Base-by-base conservation (phyloP, 1,140 invertebrate genomes). In the Geopemphigus sp. region DNA sequence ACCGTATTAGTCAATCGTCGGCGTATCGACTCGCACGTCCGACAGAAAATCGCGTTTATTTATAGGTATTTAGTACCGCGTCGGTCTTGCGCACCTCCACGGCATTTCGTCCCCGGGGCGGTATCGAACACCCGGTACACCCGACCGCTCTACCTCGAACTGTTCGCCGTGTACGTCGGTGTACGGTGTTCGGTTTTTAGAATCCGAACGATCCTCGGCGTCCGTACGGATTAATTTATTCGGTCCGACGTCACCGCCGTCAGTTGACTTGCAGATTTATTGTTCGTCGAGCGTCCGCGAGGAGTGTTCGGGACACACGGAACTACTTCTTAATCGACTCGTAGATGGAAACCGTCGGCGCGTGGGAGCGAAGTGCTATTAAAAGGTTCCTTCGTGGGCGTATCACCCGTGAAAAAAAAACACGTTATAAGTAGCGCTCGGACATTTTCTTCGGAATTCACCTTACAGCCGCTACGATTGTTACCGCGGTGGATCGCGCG, bases 321-420 rank as follows among this genome's bases (percentile, higher is more conserved):
- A 22, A 24, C 39, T 24, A 50, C n/a, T 24, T 24, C 45, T 68
- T 68, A 50, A 68, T 68, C 50, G 64, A 68, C 19, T 50, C 64
- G 64, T 47, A 68, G 64, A 68, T 19, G 64, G 22, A 19, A 68
- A 68, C n/a, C 64, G 22, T 45, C 47, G 8, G 15, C 32, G 45
- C 64, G 64, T 68, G 64, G 64, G 64, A 68, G 64, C 32, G 39
- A 50, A 68, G 45, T 50, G 45, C 26, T 68, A 24, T 68, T 68
- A 68, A 68, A 68, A 68, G 64, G 64, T 68, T 68, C 45, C 24
- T 12, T 19, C 22, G 64, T 68, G 22, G 64, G 64, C 64, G 45
- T 45, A 29, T 15, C 22, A 14, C 63, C 22, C 39, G 61, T 32
- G 32, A 29, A n/a, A 59, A 57, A 63, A 64, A 59, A 59, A 59